Evolutionary conservation across 2,888 invertebrate species (phyloP), one percentile per base, ranked within the genome.

Genomic region (Epistrophella euchroma): DNA sequence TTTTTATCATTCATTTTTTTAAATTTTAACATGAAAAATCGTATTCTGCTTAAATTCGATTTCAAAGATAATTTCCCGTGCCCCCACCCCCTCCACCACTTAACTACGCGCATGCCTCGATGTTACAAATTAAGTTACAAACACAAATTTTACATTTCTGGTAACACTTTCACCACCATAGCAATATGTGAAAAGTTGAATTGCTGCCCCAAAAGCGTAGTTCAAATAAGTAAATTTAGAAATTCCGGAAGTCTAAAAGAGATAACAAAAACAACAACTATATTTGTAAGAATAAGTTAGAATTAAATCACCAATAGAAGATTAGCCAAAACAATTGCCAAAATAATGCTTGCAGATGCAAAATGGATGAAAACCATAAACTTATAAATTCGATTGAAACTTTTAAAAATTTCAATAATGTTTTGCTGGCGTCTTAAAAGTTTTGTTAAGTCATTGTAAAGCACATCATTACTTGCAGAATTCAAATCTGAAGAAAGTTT

Each of bases 351-450:
- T 2, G 77, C 82, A 15, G 68, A 73, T 10, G 58, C 11, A 17
- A 83, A 73, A 10, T 83, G 82, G 0, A 25, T 37, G 32, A 83
- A 73, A 1, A 83, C 32, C 58, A 78, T 72, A 15, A 52, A 56
- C 35, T 55, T 78, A 45, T 62, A 83, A 9, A 73, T 15, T 35
- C 47, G 32, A 28, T 68, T 68, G 11, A 78, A 62, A 1, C 11
- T 35, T 35, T 10, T 11, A 35, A 62, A 52, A 19, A 77, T 68
- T 66, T 32, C 17, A 5, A 32, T 19, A 45, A 66, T 19, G 6
- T 47, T 47, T 32, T 66, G 64, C 13, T 66, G 64, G 19, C 64
- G 64, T 66, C 45, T 66, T 1, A 66, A 7, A 6, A 47, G 28
- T 32, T 7, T 0, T 13, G 3, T 19, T 1, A 66, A 3, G 2